Conservation (phyloP, 2,888 invertebrate species). For the Rosalia funebris region DNA sequence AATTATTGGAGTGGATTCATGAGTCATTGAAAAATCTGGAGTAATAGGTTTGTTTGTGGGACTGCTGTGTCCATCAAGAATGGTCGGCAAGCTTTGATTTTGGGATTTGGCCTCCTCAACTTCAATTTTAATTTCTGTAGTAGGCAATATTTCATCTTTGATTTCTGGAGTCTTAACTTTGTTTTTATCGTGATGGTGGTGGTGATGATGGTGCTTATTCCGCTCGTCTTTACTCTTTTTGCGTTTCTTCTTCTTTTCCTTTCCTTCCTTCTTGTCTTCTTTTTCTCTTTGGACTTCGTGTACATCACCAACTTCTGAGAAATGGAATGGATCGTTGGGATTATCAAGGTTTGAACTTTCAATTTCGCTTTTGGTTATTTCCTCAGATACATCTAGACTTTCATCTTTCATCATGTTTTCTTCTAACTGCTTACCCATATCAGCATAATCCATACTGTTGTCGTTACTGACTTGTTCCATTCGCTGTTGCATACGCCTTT, state of each 20-base stretch:
- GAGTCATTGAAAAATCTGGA: conserved; percentile 48
- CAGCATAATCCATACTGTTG: conserved; percentile 82
- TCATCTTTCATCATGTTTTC: conserved; percentile 81
- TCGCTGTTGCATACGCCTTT: conserved; percentile 65
- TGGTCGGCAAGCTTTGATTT: conserved; percentile 72
- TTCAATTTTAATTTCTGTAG: conserved; percentile 48
- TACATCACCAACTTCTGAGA: conserved; percentile 33
- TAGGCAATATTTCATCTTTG: conserved; percentile 50
- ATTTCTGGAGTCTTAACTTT: conserved; percentile 57
- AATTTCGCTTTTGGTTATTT: conserved; percentile 56
- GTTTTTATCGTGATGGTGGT: conserved; percentile 70
- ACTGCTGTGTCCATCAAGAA: conserved; percentile 71
- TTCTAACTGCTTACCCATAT: conserved; percentile 84
- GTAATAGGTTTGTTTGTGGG: conserved; percentile 62
- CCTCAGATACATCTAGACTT: conserved; percentile 64
- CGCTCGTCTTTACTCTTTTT: conserved; percentile 85
- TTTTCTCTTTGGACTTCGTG: conserved; percentile 52
- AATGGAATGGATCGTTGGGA: conserved; percentile 34
- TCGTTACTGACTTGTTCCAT: conserved; percentile 67
- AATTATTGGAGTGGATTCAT: conserved; percentile 56
- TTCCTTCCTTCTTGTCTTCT: conserved; percentile 69
- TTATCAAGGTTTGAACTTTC: conserved; percentile 61
- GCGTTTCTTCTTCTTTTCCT: conserved; percentile 86
- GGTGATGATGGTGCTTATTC: conserved; percentile 75
- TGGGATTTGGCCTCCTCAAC: conserved; percentile 54